These are phyloP conservation scores for Papilio machaon DNA, from an alignment of 1,140 invertebrate genomes.

Conservation along the genomic window DNA sequence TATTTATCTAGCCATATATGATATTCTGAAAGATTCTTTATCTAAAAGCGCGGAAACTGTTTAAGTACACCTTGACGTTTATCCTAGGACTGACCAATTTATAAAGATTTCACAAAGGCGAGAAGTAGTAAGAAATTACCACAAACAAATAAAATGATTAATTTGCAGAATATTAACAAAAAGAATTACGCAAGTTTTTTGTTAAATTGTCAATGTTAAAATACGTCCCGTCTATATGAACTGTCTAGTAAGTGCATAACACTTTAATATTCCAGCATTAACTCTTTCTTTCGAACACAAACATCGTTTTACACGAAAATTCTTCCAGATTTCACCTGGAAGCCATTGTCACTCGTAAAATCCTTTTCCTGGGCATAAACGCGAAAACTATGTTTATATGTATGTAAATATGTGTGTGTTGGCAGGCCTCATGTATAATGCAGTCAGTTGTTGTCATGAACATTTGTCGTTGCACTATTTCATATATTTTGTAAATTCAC, in stretches of 20 bases:
- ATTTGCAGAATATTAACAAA: no score
- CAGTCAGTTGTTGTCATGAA: constrained; percentile 71
- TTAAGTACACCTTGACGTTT: background rate
- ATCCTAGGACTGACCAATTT: background rate
- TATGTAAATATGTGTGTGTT: constrained; percentile 57
- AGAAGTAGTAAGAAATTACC: no score
- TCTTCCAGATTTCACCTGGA: constrained; percentile 28
- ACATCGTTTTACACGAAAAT: constrained; percentile 22
- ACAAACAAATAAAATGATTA: no score
- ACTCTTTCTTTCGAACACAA: constrained; percentile 19
- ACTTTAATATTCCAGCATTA: constrained; percentile 3
- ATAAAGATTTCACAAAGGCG: no score
- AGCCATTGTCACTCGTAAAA: constrained; percentile 31
- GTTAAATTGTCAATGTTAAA: background rate
- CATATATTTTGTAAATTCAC: constrained; percentile 59
- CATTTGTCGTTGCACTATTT: constrained; percentile 78
- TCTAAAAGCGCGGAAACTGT: background rate
- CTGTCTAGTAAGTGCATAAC: no score
- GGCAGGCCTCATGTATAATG: constrained; percentile 77
- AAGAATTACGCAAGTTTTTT: no score
- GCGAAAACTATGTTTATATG: constrained; percentile 62
- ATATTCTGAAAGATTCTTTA: background rate
- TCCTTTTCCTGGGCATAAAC: constrained; percentile 41
- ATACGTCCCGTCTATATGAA: background rate
- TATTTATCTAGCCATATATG: background rate